Evolutionary conservation across 1,140 invertebrate genomes (phyloP), one percentile per base, ranked within the genome.

Genomic region (Lamellibrachia luymesi): DNA sequence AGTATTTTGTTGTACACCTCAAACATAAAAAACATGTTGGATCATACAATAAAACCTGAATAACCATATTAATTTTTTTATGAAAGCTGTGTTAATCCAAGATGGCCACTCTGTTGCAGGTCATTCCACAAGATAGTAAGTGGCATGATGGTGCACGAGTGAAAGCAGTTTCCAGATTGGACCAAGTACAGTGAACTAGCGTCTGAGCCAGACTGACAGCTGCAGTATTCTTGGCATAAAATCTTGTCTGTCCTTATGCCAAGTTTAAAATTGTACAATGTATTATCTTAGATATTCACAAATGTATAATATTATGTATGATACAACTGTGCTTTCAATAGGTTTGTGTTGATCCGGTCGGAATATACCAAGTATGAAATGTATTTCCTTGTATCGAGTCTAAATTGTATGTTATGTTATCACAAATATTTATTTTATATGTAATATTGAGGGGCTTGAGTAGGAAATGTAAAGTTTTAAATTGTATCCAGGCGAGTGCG

Each of bases 81-180:
- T 22, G 64, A 80, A 4, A 4, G 2, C 2, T 80, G 64, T 80
- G 64, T 80, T 10, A 80, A 80, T 80, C 13, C 64, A 80, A 80
- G 64, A 80, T 80, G 64, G 64, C 64, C 64, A 1, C 50, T 91
- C 13, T 91, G 13, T 91, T 91, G 50, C 27, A 92, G 92, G 50
- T 92, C 92, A 92, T 92, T 92, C 51, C 49, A 92, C 27, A 92
- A 92, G 50, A n/a, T 64, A 22, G 92, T 92, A 13, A 64, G 27
- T 50, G 52, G 50, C 49, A 92, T 92, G 92, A 92, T 92, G 51
- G 92, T 52, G 50, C 92, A 51, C 4, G 92, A 92, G 64, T 80
- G 13, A 22, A 22, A 80, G 64, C 64, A 91, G 10, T n/a, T n/a
- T 51, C 27, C 64, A 22, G 64, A 80, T 56, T 56, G 52, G 52